These are phyloP conservation scores for Taenaris catops DNA, from an alignment of 2,888 invertebrate genomes.

Conservation along the genomic window DNA sequence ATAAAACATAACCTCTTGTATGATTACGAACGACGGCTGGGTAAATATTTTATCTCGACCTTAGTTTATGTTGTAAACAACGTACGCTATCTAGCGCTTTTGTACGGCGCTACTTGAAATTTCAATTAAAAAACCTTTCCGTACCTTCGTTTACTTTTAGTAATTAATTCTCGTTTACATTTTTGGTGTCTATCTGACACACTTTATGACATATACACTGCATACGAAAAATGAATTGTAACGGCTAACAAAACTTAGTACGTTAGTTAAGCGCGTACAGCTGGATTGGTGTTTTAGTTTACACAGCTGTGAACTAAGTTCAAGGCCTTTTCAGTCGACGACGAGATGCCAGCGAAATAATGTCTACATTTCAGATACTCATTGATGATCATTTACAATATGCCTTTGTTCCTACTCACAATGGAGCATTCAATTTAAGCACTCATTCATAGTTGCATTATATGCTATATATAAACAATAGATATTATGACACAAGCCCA, in stretches of 20 bases:
- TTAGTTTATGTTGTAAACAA: slow-evolving; percentile 56
- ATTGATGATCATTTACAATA: slow-evolving; percentile 32
- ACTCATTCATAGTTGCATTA: slow-evolving; percentile 27
- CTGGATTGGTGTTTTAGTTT: slow-evolving; percentile 19
- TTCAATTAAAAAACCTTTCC: slow-evolving; percentile 22
- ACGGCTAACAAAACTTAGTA: not conserved
- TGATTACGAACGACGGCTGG: too few species aligned
- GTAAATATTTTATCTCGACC: too few species aligned
- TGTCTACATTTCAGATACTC: slow-evolving; percentile 28
- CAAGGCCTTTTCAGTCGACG: slow-evolving; percentile 46
- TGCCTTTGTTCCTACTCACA: slow-evolving; percentile 29
- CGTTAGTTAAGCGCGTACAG: slow-evolving; percentile 6
- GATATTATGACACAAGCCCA: slow-evolving; percentile 21
- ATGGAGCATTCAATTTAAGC: slow-evolving; percentile 29
- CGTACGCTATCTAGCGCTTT: slow-evolving; percentile 29
- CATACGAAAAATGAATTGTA: not conserved
- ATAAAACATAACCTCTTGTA: too few species aligned
- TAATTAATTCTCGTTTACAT: slow-evolving; percentile 14
- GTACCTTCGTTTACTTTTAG: slow-evolving; percentile 14
- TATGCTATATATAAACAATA: slow-evolving; percentile 21
- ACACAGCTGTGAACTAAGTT: slow-evolving; percentile 44
- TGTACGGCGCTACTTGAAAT: slow-evolving; percentile 23
- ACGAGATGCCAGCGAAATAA: slow-evolving; percentile 20
- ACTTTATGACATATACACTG: not conserved
- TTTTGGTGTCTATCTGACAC: slow-evolving; percentile 2